Conservation (phyloP, 2,888 invertebrate species). For the Loripinus fragilis region DNA sequence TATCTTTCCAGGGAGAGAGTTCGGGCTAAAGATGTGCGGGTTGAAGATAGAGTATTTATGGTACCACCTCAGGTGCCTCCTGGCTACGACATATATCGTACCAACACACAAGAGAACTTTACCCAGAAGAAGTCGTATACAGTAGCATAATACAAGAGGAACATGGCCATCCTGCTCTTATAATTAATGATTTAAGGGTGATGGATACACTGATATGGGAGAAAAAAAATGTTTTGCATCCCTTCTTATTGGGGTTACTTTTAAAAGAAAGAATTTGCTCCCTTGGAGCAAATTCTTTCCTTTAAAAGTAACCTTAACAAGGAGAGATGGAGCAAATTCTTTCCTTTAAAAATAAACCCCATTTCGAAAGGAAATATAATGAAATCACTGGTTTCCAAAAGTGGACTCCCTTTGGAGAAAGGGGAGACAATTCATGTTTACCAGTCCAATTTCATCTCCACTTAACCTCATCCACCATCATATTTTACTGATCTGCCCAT, state of each 20-base stretch:
- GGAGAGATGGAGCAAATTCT: slow-evolving; percentile 3
- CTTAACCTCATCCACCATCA: too few relatives aligned
- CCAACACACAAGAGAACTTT: slow-evolving; percentile 62
- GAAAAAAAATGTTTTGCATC: not conserved
- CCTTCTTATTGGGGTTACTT: not conserved
- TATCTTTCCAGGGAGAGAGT: slow-evolving; percentile 76
- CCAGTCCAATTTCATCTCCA: too few relatives aligned
- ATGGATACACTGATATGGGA: not conserved
- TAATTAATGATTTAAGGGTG: not conserved
- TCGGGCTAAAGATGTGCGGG: slow-evolving; percentile 76
- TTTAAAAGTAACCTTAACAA: too few relatives aligned
- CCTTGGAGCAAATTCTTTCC: not conserved
- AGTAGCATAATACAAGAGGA: slow-evolving; percentile 52
- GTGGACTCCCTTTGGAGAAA: too few relatives aligned
- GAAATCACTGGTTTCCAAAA: too few relatives aligned
- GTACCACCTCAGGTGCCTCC: slow-evolving; percentile 75
- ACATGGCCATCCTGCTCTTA: not conserved
- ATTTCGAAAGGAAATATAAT: too few relatives aligned
- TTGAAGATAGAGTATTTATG: slow-evolving; percentile 75
- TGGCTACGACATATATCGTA: slow-evolving; percentile 47
- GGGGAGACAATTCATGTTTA: too few relatives aligned
- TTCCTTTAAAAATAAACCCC: not conserved
- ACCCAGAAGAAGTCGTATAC: slow-evolving; percentile 60
- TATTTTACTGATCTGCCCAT: too few relatives aligned
- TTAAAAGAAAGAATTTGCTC: not conserved